A percentile compares a stretch with the other conserved stretches of the same genome.
Conservation (phyloP, 2,888 invertebrate genomes). For the Apodemia mormo region DNA sequence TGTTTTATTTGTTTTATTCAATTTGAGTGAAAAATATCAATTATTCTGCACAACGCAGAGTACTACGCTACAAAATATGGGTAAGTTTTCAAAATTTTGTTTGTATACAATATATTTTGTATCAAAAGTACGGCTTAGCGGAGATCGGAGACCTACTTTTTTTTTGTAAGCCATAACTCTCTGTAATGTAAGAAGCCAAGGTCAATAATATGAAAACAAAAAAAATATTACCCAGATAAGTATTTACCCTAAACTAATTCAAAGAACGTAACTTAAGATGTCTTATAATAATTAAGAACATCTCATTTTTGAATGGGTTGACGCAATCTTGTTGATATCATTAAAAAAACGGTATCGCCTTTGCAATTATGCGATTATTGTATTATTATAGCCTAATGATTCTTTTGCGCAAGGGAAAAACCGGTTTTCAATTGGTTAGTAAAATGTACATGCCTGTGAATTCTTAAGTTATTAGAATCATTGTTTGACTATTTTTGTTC, state of each 20-base stretch:
- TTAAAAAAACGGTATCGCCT: background rate
- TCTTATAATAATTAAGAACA: background rate
- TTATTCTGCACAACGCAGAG: background rate
- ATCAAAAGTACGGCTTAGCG: background rate
- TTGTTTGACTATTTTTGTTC: no score
- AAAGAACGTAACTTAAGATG: background rate
- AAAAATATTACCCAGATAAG: background rate
- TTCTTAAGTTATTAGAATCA: no score
- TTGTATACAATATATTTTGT: background rate
- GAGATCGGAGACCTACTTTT: slow-evolving; percentile 8
- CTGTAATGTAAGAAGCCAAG: background rate
- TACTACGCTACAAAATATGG: background rate
- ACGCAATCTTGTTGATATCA: background rate
- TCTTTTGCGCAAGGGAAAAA: background rate
- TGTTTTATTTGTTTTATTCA: background rate
- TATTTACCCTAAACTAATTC: background rate
- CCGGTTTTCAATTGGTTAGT: background rate
- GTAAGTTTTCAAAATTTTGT: slow-evolving; percentile 1
- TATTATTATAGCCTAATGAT: background rate
- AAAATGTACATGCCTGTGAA: no score
- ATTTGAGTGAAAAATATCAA: background rate
- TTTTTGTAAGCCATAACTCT: background rate
- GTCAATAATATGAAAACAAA: background rate
- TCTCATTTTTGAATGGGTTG: background rate
- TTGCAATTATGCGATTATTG: background rate